These are phyloP conservation scores for Pseudochirops corinnae DNA, from an alignment of 2,797 vertebrate species.

Conservation along the genomic window DNA sequence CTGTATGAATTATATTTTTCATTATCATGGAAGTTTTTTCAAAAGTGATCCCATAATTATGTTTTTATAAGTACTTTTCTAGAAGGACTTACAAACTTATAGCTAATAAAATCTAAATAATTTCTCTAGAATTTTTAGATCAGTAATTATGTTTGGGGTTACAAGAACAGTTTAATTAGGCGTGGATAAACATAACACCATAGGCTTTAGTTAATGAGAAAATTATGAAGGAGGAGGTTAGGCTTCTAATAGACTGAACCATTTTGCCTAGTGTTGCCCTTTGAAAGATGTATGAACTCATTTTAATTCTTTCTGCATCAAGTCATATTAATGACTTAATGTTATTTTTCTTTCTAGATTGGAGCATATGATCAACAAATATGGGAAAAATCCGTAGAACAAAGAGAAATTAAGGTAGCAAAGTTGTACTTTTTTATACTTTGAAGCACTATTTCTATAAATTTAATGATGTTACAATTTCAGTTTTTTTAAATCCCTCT, in stretches of 20 bases:
- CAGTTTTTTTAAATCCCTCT: constrained; percentile 41
- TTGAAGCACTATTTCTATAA: constrained; percentile 2
- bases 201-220: background rate
- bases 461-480: constrained; percentile 44
- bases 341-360: constrained; percentile 88
- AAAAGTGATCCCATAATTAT: background rate
- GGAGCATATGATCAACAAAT: constrained; percentile 99
- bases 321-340: constrained; percentile 34
- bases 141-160: background rate
- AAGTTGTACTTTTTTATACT: constrained; percentile 61
- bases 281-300: background rate
- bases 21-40: background rate
- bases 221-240: background rate
- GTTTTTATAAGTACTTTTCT: background rate
- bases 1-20: background rate
- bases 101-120: background rate
- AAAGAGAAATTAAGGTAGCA: constrained; percentile 98
- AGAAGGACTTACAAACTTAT: background rate
- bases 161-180: background rate
- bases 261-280: background rate
- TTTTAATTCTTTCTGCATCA: background rate
- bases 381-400: constrained; percentile 99
- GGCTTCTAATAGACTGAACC: background rate
- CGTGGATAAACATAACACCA: background rate
- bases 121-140: background rate